Conservation (phyloP, 2,113 vertebrate genomes). For the Pelodiscus sinensis region DNA sequence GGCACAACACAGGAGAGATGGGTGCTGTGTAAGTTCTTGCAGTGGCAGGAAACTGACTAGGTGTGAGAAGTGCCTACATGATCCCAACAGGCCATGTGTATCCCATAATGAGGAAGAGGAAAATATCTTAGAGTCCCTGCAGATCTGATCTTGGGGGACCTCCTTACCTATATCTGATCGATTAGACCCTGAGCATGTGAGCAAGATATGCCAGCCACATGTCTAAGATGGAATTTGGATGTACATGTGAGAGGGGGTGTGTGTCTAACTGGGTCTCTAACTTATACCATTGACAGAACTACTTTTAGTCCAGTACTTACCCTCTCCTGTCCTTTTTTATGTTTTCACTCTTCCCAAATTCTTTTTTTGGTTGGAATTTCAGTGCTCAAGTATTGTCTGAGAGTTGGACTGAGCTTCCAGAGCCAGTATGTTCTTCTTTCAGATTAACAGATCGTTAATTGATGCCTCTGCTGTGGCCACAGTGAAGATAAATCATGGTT, state of each 20-base stretch:
- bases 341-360: background rate
- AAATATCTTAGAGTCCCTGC: background rate
- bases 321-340: background rate
- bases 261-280: fast-evolving
- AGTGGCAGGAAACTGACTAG: background rate
- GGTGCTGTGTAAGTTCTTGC: background rate
- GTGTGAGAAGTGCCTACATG: background rate
- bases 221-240: background rate
- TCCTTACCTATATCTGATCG: background rate
- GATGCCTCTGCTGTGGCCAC: background rate
- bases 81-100: background rate
- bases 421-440: constrained; percentile 2
- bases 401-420: background rate
- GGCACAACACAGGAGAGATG: background rate
- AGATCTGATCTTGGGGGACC: background rate
- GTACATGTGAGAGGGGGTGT: fast-evolving
- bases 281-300: background rate
- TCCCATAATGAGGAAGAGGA: background rate
- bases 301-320: background rate
- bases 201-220: background rate
- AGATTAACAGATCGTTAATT: background rate
- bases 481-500: constrained; percentile 38
- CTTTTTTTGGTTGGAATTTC: background rate
- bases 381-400: background rate
- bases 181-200: background rate